Conservation (phyloP, 2,113 vertebrate genomes). For the Acrocephalus kingi region DNA sequence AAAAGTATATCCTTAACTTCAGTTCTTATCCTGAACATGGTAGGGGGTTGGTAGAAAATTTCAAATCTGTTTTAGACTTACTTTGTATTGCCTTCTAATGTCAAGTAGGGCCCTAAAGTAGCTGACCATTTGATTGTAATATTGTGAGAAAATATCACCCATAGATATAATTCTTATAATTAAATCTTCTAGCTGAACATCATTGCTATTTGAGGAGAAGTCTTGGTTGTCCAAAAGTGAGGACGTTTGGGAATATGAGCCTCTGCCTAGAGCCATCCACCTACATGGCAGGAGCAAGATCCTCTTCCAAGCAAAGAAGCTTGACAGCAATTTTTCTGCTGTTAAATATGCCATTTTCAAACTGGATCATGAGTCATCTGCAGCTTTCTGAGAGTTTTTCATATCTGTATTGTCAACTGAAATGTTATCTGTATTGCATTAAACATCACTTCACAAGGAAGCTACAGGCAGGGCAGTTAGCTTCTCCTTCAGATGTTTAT, state of each 20-base stretch:
- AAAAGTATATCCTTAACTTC: background rate
- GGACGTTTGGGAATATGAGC: background rate
- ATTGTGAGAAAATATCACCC: background rate
- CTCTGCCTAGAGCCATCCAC: background rate
- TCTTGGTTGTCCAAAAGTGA: rapidly evolving
- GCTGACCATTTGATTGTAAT: background rate
- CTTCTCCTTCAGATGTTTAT: background rate
- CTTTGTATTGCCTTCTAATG: background rate
- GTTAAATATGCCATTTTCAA: background rate
- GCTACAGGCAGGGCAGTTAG: background rate
- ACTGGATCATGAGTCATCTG: background rate
- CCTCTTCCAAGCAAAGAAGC: background rate
- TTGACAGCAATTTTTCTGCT: background rate
- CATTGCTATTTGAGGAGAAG: background rate
- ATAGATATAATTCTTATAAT: background rate
- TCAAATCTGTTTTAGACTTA: background rate
- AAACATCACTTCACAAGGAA: background rate
- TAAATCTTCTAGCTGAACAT: background rate
- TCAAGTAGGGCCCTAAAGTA: background rate
- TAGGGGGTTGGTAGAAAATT: background rate
- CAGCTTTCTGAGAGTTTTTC: background rate
- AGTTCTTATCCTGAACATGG: background rate
- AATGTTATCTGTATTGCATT: background rate
- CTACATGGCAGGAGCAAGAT: background rate
- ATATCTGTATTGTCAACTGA: background rate